These are phyloP conservation scores for Nestor notabilis DNA, from an alignment of 2,113 vertebrate genomes.

Conservation along the genomic window DNA sequence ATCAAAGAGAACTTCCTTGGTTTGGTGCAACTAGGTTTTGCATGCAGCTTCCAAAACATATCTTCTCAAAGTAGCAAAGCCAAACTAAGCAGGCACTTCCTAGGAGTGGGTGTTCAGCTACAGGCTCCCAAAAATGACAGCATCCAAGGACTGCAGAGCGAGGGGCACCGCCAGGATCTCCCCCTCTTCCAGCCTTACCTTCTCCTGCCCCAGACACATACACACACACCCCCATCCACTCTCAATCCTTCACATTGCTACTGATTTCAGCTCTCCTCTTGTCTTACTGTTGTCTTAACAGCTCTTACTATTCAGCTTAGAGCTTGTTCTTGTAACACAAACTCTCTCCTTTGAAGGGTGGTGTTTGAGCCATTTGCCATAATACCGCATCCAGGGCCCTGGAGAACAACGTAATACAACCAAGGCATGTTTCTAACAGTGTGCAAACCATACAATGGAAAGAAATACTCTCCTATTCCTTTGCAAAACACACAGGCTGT, in stretches of 20 bases:
- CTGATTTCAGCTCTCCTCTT: neutral
- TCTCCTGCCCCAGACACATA: neutral
- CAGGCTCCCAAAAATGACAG: neutral
- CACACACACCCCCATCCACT: neutral
- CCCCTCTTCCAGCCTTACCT: fast-evolving
- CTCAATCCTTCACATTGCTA: neutral
- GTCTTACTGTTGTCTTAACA: neutral
- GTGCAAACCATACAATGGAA: neutral
- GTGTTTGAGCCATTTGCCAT: fast-evolving
- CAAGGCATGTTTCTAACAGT: neutral
- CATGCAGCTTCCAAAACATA: neutral
- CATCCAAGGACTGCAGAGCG: neutral
- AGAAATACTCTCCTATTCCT: neutral
- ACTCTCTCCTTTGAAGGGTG: neutral
- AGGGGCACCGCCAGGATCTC: fast-evolving
- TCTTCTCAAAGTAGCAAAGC: neutral
- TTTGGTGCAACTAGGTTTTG: neutral
- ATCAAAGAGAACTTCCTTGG: fast-evolving
- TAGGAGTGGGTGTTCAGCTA: neutral
- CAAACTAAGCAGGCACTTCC: neutral
- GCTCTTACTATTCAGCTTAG: neutral
- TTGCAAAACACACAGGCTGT: neutral
- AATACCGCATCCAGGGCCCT: fast-evolving
- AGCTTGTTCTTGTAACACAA: neutral
- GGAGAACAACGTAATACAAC: neutral